phyloP scores from a whole-genome alignment of 1,140 invertebrate species.

The Sinella curviseta region DNA sequence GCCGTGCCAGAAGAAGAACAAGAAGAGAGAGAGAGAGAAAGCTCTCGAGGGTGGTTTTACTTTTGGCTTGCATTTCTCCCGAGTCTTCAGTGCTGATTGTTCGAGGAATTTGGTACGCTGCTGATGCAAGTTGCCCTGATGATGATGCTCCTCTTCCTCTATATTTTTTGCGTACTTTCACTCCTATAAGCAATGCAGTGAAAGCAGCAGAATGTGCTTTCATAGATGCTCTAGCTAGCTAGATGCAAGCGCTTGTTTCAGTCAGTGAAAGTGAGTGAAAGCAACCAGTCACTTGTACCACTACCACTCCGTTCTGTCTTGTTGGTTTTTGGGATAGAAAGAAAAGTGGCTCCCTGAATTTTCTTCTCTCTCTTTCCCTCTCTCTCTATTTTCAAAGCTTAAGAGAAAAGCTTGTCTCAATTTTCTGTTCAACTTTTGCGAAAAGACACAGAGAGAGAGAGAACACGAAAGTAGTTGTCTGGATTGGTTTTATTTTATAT shows the following conservation, averaged over 20 bases:
- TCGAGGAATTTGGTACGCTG: neutral
- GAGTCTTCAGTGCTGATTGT: neutral
- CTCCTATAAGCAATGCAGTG: neutral
- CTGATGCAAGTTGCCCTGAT: slow-evolving; percentile 15
- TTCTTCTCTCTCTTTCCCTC: too few species aligned
- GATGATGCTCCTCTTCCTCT: neutral
- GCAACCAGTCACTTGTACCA: slow-evolving; percentile 12
- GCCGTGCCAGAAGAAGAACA: too few species aligned
- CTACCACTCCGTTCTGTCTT: neutral
- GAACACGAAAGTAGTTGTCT: too few species aligned
- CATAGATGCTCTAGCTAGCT: neutral
- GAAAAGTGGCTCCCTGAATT: too few species aligned
- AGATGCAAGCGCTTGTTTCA: too few species aligned
- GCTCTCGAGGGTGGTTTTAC: neutral
- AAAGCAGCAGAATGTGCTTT: neutral
- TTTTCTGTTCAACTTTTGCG: too few species aligned
- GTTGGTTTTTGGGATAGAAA: too few species aligned
- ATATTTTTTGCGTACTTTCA: neutral
- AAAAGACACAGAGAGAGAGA: too few species aligned
- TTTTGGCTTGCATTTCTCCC: neutral
- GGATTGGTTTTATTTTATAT: too few species aligned
- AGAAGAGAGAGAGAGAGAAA: too few species aligned
- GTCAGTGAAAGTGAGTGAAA: slow-evolving; percentile 3
- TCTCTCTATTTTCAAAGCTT: too few species aligned
- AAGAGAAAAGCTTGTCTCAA: too few species aligned